Evolutionary conservation across 2,113 vertebrate species (phyloP).

Genomic region (Baryphthengus martii): DNA sequence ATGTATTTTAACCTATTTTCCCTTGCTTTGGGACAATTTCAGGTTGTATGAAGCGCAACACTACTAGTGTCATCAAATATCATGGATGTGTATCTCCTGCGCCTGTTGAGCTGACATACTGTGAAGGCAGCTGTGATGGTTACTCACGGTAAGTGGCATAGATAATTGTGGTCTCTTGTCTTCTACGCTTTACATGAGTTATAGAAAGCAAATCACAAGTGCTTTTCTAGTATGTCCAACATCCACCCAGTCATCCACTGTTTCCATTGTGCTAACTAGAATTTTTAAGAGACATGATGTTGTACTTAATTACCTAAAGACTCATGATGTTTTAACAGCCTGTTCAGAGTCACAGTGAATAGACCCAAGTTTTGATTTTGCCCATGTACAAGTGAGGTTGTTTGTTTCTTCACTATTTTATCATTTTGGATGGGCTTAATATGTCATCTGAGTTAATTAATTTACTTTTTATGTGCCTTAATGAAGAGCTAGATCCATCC

Average conservation of each 20-base stretch:
- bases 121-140: conserved; percentile 69
- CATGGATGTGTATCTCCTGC: conserved; percentile 45
- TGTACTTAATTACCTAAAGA: not conserved
- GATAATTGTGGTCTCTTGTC: not conserved
- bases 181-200: not conserved
- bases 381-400: not conserved
- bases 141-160: conserved; percentile 60
- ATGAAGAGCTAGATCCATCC: not conserved
- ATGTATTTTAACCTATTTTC: not conserved
- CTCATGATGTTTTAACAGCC: not conserved
- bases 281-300: not conserved
- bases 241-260: not conserved
- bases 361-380: not conserved
- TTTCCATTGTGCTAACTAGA: not conserved
- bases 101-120: conserved; percentile 66
- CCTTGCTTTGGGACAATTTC: not conserved
- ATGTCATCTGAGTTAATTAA: not conserved
- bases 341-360: not conserved
- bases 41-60: conserved; percentile 3
- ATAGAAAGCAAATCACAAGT: not conserved
- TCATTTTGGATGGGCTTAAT: not conserved
- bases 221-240: not conserved
- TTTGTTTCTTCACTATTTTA: not conserved
- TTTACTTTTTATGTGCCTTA: not conserved
- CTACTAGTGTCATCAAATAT: conserved; percentile 10